Base-by-base conservation (phyloP, 1,140 invertebrate species). In the Apis florea region DNA sequence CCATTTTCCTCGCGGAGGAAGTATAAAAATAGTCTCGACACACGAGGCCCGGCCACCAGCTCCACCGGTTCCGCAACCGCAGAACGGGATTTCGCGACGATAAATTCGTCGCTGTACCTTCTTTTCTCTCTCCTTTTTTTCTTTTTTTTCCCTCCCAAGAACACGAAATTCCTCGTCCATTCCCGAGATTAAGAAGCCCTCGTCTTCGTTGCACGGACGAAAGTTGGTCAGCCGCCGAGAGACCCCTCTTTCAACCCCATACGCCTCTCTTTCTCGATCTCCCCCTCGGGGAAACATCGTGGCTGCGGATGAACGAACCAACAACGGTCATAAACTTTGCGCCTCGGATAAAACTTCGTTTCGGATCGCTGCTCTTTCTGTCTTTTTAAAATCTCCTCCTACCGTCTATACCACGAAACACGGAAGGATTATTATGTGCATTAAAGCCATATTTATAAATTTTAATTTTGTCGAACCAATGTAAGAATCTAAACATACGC, bases 161-260 rank as follows among this genome's bases (percentile, higher is more conserved):
- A 31, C 15, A 6, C 12, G 12, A 19, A 80, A 79, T 67, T 75
- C 73, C 53, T 84, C 78, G 31, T 66, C 66, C 63, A 54, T 49
- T 6, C 31, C 31, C 53, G 54, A 76, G 74, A 86, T 86, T 85
- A 86, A 86, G 70, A 31, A 31, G 3, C 3, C 4, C 31, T 40
- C 31, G 31, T 40, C 56, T 54, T 15, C 6, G 47, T 31, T 40
- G 51, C 58, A 63, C 73, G 66, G 69, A 79, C 17, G 58, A 79
- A 85, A 79, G 40, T 66, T 66, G 64, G 19, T 10, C 24, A 63
- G 61, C 9, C 61, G 24, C 15, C 26, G 17, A 12, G 17, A 19
- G 31, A 17, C 15, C 15, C 77, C 63, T 53, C 66, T 75, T n/a
- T 2, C 59, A 2, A 1, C 9, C 26, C 10, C 9, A 11, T 5